Base-by-base conservation (phyloP, 2,888 invertebrate genomes). In the Cephonodes hylas region DNA sequence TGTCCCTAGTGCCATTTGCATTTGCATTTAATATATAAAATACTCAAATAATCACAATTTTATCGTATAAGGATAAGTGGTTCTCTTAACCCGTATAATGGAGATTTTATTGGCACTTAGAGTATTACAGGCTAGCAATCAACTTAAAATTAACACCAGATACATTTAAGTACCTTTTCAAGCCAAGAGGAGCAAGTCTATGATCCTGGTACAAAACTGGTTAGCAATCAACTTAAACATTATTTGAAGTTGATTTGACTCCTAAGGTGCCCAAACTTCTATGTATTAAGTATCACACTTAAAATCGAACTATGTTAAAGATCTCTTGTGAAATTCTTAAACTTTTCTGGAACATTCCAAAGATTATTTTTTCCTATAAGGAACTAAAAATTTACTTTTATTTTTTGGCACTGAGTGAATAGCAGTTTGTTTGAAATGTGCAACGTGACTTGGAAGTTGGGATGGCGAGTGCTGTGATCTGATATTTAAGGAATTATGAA, bases 31-130 rank as follows among this genome's bases (percentile, higher is more conserved):
- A 48, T 25, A 25, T 25, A 46, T 23, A 45, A 23, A 59, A 60
- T 60, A 60, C 25, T 60, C 60, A 7, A 38, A 48, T 60, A 60
- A 38, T 60, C 48, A 53, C 27, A 60, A 53, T 53, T 45, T 42
- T 42, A 53, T 31, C 31, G 3, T 44, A 6, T 53, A 53, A 48
- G 57, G 18, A 22, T 46, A 60, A 59, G 59, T 45, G 59, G 25
- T 42, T 25, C 15, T 42, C 34, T 23, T 60, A 42, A 34, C 38
- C 18, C 25, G 60, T 42, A 27, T 59, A 38, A 10, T 31, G 27
- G 18, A 53, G 31, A 10, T 31, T 23, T n/a, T n/a, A 23, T 27
- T 10, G 27, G 31, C 31, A 31, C 53, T 53, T 15, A 27, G 53
- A 53, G 53, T 3, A 8, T 31, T 8, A 31, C n/a, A n/a, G n/a